phyloP scores from a whole-genome alignment of 2,888 invertebrate species.

The Drosophila peninsularis region DNA sequence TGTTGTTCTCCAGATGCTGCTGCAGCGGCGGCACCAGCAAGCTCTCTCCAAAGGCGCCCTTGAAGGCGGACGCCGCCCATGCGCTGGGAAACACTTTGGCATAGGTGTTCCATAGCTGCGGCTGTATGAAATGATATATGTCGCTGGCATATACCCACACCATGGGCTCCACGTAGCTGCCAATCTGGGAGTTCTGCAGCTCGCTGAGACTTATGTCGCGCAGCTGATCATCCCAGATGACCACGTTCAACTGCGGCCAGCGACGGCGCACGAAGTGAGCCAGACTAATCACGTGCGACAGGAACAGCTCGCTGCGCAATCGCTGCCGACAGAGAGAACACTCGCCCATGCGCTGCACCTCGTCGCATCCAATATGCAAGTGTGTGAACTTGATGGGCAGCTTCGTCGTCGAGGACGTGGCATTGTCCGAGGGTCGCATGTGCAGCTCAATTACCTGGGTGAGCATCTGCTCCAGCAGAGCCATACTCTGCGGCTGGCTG shows the following conservation, averaged over 20 bases:
- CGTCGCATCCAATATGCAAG: conserved; percentile 91
- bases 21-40: conserved; percentile 88
- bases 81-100: conserved; percentile 88
- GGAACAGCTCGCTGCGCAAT: conserved; percentile 86
- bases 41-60: conserved; percentile 91
- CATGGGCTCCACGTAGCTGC: conserved; percentile 90
- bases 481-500: conserved; percentile 87
- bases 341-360: conserved; percentile 90
- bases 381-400: conserved; percentile 83
- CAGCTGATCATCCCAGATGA: conserved; percentile 94
- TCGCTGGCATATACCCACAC: conserved; percentile 92
- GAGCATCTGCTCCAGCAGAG: conserved; percentile 88
- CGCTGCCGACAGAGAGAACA: conserved; percentile 87
- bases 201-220: conserved; percentile 87
- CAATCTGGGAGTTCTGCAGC: conserved; percentile 87
- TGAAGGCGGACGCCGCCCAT: conserved; percentile 91
- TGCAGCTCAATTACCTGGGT: conserved; percentile 87
- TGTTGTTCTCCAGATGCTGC: conserved; percentile 89
- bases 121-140: conserved; percentile 87
- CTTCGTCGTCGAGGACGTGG: conserved; percentile 40
- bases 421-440: conserved; percentile 61
- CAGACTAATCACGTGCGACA: conserved; percentile 87
- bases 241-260: conserved; percentile 87
- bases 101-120: conserved; percentile 88
- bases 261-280: conserved; percentile 87